Evolutionary conservation across 1,140 invertebrate genomes (phyloP).

Genomic region (Drosophila pallidifrons): DNA sequence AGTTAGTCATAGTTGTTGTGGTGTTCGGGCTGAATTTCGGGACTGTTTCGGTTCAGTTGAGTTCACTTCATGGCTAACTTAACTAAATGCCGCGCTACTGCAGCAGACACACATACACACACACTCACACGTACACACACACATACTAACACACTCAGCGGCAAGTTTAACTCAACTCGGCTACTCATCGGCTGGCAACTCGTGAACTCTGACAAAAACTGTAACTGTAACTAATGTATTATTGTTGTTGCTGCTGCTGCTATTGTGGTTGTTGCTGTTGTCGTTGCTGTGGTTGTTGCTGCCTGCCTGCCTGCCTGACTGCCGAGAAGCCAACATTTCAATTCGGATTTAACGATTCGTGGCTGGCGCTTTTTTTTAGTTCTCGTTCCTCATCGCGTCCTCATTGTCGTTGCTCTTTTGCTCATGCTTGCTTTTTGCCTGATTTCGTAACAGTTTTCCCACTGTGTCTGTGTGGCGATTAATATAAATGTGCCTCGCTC

Average conservation of each 20-base stretch:
- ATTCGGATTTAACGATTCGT: constrained; percentile 64
- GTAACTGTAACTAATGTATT: constrained; percentile 46
- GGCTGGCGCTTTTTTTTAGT: constrained; percentile 17
- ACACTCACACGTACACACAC: constrained; percentile 18
- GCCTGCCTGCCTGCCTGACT: constrained; percentile 20
- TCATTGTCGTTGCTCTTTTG: constrained; percentile 32
- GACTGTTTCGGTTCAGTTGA: constrained; percentile 77
- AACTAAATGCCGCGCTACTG: constrained; percentile 80
- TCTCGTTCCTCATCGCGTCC: constrained; percentile 23
- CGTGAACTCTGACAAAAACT: constrained; percentile 61
- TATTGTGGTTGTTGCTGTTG: constrained; percentile 16
- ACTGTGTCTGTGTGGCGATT: constrained; percentile 17
- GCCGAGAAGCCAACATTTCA: constrained; percentile 73
- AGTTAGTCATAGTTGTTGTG: constrained; percentile 46
- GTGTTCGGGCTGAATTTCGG: constrained; percentile 68
- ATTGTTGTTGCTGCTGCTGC: constrained; percentile 24
- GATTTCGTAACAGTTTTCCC: constrained; percentile 47
- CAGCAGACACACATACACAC: constrained; percentile 27
- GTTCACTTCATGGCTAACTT: constrained; percentile 83
- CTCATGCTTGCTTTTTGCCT: constrained; percentile 13
- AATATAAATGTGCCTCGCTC: constrained; percentile 10
- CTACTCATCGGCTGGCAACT: constrained; percentile 64
- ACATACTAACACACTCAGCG: constrained; percentile 21
- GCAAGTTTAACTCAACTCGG: constrained; percentile 60
- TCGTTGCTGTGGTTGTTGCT: constrained; percentile 42